phyloP scores from a whole-genome alignment of 2,888 invertebrate genomes.

The Epinotia ramella region DNA sequence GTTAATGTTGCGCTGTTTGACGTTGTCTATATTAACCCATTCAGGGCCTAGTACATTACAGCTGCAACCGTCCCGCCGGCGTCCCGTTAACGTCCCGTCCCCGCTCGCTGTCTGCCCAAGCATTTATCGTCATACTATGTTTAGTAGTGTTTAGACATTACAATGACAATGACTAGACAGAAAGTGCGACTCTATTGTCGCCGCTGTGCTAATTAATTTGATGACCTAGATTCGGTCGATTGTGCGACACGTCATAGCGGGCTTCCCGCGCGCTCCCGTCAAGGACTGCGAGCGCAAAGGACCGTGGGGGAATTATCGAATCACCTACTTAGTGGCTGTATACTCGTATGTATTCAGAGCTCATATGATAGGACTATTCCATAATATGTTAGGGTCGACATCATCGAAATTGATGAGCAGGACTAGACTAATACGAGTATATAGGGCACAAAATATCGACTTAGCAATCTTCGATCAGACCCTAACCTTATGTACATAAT shows the following conservation, averaged over 20 bases:
- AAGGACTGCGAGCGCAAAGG: conserved; percentile 63
- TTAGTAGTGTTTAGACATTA: too few relatives aligned
- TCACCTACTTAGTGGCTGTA: conserved; percentile 10
- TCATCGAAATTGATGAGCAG: too few relatives aligned
- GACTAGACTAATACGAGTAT: neutral
- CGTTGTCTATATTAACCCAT: too few relatives aligned
- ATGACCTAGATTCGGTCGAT: conserved; percentile 71
- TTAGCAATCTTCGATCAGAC: neutral
- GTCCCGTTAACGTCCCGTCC: too few relatives aligned
- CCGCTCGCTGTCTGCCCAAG: too few relatives aligned
- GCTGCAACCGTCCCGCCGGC: too few relatives aligned
- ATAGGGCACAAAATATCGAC: neutral
- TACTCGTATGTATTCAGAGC: neutral
- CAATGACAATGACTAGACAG: conserved; percentile 23
- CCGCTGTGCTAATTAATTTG: conserved; percentile 65
- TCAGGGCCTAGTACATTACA: too few relatives aligned
- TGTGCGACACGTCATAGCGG: conserved; percentile 65
- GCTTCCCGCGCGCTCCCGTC: conserved; percentile 75
- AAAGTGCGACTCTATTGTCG: conserved; percentile 53
- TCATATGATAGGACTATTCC: neutral
- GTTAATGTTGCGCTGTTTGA: too few relatives aligned
- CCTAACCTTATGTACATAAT: too few relatives aligned
- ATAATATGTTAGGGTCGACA: neutral
- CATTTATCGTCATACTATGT: neutral
- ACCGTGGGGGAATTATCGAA: conserved; percentile 34